Evolutionary conservation across 2,888 invertebrate species (phyloP), one percentile per base, ranked within the genome.

Genomic region (Rhingia campestris): DNA sequence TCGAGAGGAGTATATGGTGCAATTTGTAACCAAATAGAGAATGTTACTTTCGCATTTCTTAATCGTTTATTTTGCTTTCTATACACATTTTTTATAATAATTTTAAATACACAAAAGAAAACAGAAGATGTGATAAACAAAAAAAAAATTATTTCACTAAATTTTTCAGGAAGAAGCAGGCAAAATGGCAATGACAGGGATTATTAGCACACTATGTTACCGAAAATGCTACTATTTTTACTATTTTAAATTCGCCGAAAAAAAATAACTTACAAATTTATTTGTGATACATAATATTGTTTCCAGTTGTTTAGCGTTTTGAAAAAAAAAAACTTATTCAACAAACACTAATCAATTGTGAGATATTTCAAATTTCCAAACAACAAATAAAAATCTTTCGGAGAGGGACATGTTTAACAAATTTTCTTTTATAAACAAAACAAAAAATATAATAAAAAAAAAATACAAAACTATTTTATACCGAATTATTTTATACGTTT

Each of bases 131-230:
- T 84, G 80, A 84, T 80, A 82, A 61, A 54, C 41, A 70, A 69
- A 53, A 75, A 73, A 59, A 70, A n/a, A 61, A 53, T 37, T 73
- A 45, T 56, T 77, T 77, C 56, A 73, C 73, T 74, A 49, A 59
- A 63, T 63, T 63, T 49, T 69, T 82, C 67, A 82, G 72, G 37
- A 72, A 77, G 49, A 53, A 69, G 22, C 22, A 69, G 53, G 69
- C 51, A 61, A 58, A 61, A 84, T 80, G 80, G 80, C 49, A 84
- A 75, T 56, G 84, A 84, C 84, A 84, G 84, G 84, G 84, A 84
- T 80, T 59, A 69, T 74, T 74, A 69, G 69, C 59, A 64, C 49
- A 74, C 80, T 75, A 75, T n/a, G 69, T 47, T 74, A 74, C 59
- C 22, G 53, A 80, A 79, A 41, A 84, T 75, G 74, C 74, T 80